Conservation (phyloP, 2,888 invertebrate genomes). For the Netelia melanura region DNA sequence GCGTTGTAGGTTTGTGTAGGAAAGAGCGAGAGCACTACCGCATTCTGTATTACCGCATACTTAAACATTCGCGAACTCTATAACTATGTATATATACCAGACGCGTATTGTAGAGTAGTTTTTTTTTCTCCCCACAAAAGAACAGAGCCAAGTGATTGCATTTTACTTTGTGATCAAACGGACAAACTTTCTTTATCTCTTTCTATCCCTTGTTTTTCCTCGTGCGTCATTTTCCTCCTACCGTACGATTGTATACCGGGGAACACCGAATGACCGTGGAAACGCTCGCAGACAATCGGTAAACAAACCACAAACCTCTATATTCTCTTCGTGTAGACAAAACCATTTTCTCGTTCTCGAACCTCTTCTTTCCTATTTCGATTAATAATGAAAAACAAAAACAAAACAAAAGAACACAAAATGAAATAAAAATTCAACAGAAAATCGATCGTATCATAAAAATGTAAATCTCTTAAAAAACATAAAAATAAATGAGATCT, state of each 20-base stretch:
- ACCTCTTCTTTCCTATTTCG: conserved; percentile 1
- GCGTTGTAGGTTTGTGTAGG: too few species aligned
- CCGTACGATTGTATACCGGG: not conserved
- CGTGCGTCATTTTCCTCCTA: not conserved
- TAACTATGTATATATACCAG: not conserved
- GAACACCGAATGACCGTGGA: not conserved
- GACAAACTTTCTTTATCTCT: conserved; percentile 48
- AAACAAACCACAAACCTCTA: conserved; percentile 40
- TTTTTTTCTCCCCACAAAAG: conserved; percentile 46
- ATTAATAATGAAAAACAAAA: not conserved
- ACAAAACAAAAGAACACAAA: not conserved
- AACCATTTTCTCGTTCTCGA: conserved; percentile 11
- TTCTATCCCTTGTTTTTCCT: conserved; percentile 20
- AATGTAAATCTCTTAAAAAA: not conserved
- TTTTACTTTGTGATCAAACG: conserved; percentile 76
- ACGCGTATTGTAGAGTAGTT: not conserved
- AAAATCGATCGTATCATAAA: not conserved
- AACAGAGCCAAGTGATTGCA: conserved; percentile 70
- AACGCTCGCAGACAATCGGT: conserved; percentile 60
- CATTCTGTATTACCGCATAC: conserved; percentile 33
- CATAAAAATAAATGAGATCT: not conserved
- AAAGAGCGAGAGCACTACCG: conserved; percentile 20
- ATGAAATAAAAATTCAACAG: not conserved
- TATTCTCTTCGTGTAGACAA: not conserved
- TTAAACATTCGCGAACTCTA: conserved; percentile 6